A percentile compares a stretch with the other conserved stretches of the same genome.
Evolutionary conservation across 2,888 invertebrate genomes (phyloP).

Genomic region (Campoplex capitator): DNA sequence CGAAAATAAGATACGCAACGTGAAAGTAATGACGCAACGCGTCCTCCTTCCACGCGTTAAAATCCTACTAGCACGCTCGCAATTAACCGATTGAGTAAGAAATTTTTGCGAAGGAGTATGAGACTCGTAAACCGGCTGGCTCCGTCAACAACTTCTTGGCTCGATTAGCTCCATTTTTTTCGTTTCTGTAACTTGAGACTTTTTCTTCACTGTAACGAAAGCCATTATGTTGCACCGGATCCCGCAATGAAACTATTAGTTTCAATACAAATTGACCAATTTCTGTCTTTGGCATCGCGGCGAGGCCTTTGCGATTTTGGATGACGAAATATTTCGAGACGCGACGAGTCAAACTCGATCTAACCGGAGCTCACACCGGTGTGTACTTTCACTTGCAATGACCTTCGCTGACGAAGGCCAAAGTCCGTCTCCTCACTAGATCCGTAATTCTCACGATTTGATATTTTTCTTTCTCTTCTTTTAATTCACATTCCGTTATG

Average conservation of each 20-base stretch:
- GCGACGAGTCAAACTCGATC: slow-evolving; percentile 32
- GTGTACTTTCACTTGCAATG: slow-evolving; percentile 70
- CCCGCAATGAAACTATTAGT: not conserved
- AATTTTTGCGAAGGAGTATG: slow-evolving; percentile 45
- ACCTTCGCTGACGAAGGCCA: slow-evolving; percentile 70
- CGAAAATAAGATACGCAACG: slow-evolving; percentile 62
- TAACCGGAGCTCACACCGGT: slow-evolving; percentile 23
- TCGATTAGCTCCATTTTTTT: slow-evolving; percentile 18
- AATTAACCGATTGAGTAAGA: slow-evolving; percentile 75
- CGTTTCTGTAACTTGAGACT: slow-evolving; percentile 8
- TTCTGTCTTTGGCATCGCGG: not conserved
- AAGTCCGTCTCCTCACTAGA: slow-evolving; percentile 52
- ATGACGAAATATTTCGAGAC: slow-evolving; percentile 32
- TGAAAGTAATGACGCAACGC: slow-evolving; percentile 74
- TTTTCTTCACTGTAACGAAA: not conserved
- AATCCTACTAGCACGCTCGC: slow-evolving; percentile 52
- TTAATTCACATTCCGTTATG: slow-evolving; percentile 45
- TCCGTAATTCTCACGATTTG: slow-evolving; percentile 41
- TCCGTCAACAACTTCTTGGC: slow-evolving; percentile 29
- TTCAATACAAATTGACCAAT: not conserved
- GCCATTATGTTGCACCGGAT: slow-evolving; percentile 8
- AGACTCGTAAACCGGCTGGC: slow-evolving; percentile 21
- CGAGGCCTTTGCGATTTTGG: slow-evolving; percentile 7
- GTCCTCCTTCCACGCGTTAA: slow-evolving; percentile 31
- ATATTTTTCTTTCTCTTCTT: slow-evolving; percentile 20